Evolutionary conservation across 1,140 invertebrate genomes (phyloP).

Genomic region (Bombus difficillimus): DNA sequence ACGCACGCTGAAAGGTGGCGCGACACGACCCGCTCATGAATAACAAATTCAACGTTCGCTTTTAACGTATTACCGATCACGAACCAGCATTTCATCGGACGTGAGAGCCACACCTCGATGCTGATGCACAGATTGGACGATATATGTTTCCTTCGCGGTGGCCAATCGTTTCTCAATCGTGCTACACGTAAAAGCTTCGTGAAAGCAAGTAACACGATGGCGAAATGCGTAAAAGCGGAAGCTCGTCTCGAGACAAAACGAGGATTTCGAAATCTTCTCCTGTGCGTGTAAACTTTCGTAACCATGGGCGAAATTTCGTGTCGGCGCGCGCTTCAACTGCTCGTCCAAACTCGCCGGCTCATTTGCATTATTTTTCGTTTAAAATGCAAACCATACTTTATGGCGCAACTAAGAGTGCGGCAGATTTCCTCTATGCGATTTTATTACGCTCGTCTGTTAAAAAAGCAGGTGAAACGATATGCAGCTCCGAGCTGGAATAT

Average conservation of each 20-base stretch:
- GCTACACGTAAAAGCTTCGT: no score
- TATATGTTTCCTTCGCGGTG: background rate
- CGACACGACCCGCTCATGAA: conserved; percentile 15
- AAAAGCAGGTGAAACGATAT: background rate
- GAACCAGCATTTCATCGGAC: background rate
- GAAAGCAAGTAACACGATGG: no score
- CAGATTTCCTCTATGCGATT: conserved; percentile 25
- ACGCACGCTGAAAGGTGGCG: background rate
- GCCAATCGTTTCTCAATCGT: background rate
- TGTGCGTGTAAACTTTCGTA: no score
- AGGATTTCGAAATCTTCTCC: background rate
- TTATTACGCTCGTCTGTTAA: conserved; percentile 4
- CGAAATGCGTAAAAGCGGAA: no score
- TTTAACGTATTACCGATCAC: conserved; percentile 41
- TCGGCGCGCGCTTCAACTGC: background rate
- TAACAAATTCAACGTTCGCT: conserved; percentile 44
- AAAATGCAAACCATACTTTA: conserved; percentile 46
- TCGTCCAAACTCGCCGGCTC: background rate
- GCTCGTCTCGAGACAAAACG: background rate
- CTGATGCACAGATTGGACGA: background rate
- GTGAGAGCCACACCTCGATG: background rate
- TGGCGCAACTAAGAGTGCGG: conserved; percentile 21
- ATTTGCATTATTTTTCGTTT: conserved; percentile 54
- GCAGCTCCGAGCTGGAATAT: background rate
- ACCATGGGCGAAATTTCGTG: conserved; percentile 1